Percentiles rank a stretch among this genome's conserved stretches.
These are phyloP conservation scores for Drosophila punjabiensis DNA, from an alignment of 1,140 invertebrate genomes.

Conservation along the genomic window DNA sequence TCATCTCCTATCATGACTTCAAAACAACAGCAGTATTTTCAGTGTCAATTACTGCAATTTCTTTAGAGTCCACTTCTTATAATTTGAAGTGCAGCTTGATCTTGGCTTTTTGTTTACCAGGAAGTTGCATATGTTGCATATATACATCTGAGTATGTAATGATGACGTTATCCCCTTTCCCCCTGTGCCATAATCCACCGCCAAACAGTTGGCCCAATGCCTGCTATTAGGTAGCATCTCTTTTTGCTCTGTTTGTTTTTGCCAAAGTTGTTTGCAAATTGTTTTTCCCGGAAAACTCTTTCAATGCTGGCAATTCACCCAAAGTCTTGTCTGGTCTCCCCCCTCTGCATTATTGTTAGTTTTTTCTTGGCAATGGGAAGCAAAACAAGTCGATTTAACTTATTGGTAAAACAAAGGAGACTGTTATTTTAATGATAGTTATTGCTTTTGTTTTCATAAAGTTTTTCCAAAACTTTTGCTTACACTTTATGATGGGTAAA, in stretches of 20 bases:
- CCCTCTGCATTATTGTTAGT: conserved; percentile 13
- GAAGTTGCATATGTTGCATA: conserved; percentile 37
- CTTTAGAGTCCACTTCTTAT: conserved; percentile 22
- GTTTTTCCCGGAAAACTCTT: conserved; percentile 56
- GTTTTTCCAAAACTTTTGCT: conserved; percentile 11
- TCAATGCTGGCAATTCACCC: conserved; percentile 21
- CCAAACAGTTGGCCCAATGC: conserved; percentile 31
- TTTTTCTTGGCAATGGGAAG: conserved; percentile 9
- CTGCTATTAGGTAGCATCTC: conserved; percentile 38
- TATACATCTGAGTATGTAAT: conserved; percentile 35
- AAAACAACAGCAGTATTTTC: conserved; percentile 57
- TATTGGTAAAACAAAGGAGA: conserved; percentile 8
- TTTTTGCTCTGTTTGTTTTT: conserved; percentile 46
- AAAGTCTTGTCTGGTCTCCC: conserved; percentile 23
- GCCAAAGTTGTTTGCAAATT: conserved; percentile 68
- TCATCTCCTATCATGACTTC: conserved; percentile 17
- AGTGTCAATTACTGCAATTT: conserved; percentile 75
- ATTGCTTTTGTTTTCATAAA: conserved; percentile 13
- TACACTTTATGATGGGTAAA: conserved; percentile 10
- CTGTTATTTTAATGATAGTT: conserved; percentile 8
- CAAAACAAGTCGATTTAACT: conserved; percentile 29
- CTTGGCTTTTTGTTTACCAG: conserved; percentile 55
- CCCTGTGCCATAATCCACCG: conserved; percentile 5
- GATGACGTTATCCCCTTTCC: conserved; percentile 5
- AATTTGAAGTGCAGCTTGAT: conserved; percentile 25